Conservation (phyloP, 2,888 invertebrate genomes). For the Noctua fimbriata region DNA sequence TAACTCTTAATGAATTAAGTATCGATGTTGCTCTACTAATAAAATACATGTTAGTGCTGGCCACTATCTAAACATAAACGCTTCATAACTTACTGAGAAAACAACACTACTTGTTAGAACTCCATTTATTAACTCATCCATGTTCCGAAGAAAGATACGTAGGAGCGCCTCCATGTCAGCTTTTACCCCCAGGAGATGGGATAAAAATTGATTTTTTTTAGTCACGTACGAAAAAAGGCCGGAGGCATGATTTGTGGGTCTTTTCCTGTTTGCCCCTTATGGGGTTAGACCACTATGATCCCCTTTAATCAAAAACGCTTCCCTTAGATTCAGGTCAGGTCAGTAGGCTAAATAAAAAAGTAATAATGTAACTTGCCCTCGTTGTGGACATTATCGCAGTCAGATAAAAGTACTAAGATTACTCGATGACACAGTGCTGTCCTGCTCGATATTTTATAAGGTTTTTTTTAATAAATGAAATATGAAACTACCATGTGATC, state of each 20-base stretch:
- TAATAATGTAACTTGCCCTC: background rate
- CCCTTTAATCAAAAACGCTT: constrained; percentile 43
- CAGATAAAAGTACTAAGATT: background rate
- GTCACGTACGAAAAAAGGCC: constrained; percentile 57
- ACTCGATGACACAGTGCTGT: background rate
- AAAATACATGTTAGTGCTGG: background rate
- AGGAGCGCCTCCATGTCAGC: constrained; percentile 33
- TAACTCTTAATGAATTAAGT: no score
- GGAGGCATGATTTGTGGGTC: constrained; percentile 49
- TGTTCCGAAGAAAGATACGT: constrained; percentile 5
- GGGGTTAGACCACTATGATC: constrained; percentile 25
- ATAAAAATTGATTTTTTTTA: constrained; percentile 50
- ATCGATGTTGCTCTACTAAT: background rate
- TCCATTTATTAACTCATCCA: constrained; percentile 11
- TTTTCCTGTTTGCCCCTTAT: constrained; percentile 46
- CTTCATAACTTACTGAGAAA: background rate
- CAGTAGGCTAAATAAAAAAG: background rate
- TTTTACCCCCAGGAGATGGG: constrained; percentile 37
- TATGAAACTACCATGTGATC: background rate
- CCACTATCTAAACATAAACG: background rate
- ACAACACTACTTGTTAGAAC: background rate
- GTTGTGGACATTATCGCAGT: background rate
- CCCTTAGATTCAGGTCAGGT: background rate
- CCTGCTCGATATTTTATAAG: background rate
- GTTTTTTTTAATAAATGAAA: background rate